phyloP scores from a whole-genome alignment of 2,113 vertebrate genomes.

The Lipotes vexillifer region DNA sequence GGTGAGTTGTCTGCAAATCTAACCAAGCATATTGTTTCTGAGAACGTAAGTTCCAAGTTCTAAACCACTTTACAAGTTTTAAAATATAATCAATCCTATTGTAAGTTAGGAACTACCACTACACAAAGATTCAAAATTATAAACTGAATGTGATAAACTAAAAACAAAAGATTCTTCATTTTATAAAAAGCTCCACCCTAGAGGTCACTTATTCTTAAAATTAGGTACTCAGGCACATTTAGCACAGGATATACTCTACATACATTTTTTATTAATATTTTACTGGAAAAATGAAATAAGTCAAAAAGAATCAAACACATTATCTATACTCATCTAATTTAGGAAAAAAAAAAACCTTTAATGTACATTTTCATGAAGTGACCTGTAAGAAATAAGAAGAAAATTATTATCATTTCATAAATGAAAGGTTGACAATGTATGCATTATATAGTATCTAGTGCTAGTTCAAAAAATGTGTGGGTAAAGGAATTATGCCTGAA shows the following conservation, averaged over 20 bases:
- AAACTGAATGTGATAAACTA: background rate
- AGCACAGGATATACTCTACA: background rate
- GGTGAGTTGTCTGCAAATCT: background rate
- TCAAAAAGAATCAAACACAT: slow-evolving; percentile 25
- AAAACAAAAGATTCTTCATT: background rate
- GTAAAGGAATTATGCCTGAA: background rate
- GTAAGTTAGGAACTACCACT: background rate
- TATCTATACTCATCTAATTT: background rate
- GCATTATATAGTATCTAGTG: background rate
- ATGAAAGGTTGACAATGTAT: background rate
- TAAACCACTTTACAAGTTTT: slow-evolving; percentile 25
- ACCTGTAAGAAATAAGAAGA: background rate
- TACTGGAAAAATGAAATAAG: background rate
- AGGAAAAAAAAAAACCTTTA: background rate
- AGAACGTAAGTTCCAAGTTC: slow-evolving; percentile 5
- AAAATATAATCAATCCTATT: background rate
- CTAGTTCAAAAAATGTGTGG: background rate
- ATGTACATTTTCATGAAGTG: background rate
- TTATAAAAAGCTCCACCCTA: slow-evolving; percentile 23
- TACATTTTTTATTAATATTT: slow-evolving; percentile 30
- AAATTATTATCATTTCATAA: slow-evolving; percentile 17
- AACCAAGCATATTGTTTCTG: background rate
- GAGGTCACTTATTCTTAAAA: slow-evolving; percentile 41
- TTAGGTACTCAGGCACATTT: background rate
- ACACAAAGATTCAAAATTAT: slow-evolving; percentile 32